Base-by-base conservation (phyloP, 1,140 invertebrate genomes). In the Rhagoletis pomonella region DNA sequence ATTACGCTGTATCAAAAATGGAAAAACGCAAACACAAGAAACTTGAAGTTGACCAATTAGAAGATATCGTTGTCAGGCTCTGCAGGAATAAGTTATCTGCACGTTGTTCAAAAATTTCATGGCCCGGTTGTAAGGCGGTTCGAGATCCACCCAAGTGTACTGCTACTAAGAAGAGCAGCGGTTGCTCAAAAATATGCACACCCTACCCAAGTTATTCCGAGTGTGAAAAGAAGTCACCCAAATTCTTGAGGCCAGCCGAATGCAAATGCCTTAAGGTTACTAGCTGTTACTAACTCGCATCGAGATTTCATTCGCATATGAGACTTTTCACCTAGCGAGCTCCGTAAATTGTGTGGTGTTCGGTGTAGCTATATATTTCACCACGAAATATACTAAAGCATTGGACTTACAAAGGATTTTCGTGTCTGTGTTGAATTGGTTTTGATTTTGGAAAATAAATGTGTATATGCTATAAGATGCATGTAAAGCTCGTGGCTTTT, bases 1-100 rank as follows among this genome's bases (percentile, higher is more conserved):
- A 4, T 92, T 62, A 17, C 87, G 91, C n/a, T 90, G 90, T 58
- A 89, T 86, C 9, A 88, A 87, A 7, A 67, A 88, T 1, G 47
- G 86, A 0, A 77, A 88, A 62, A 65, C 60, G 6, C 89, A 90
- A 6, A 90, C 91, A 42, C 55, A 87, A 14, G 64, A 85, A 17
- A 81, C 2, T 12, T 55, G 4, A 85, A 64, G 42, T 10, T 2
- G 17, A 29, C 62, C 42, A 6, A 58, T 58, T 59, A 59, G 5
- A 29, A 77, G 55, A 65, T 60, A 0, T 67, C 87, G 6, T 17
- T 81, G 29, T 59, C 44, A 42, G 19, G 4, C 87, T 39, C 4
- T 50, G 17, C 29, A 12, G 17, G n/a, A 62, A 69, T 50, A 73
- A 47, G 29, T 1, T 88, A 88, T 69, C 87, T 88, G 87, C 60